Evolutionary conservation across 1,140 invertebrate genomes (phyloP).

Genomic region (Mizuhopecten yessoensis): DNA sequence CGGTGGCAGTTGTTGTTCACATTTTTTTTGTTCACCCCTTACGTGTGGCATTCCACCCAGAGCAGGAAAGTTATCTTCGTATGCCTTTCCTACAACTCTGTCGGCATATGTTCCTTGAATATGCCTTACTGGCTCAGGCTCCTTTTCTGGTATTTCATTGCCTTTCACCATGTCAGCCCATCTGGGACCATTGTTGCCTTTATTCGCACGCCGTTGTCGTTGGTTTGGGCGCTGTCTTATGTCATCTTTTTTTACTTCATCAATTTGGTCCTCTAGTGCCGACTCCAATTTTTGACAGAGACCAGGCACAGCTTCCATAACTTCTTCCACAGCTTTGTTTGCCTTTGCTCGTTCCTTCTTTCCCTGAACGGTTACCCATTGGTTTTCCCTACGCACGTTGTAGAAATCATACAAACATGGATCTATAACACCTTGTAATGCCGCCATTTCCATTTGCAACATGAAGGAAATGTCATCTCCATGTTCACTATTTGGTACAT

Average conservation of each 20-base stretch:
- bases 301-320: not conserved
- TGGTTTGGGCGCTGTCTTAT: not conserved
- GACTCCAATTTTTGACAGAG: not conserved
- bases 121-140: not conserved
- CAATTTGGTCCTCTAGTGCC: not conserved
- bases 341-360: slow-evolving; percentile 13
- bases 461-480: not conserved
- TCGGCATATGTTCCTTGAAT: not conserved
- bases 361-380: slow-evolving; percentile 51
- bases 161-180: slow-evolving; percentile 62
- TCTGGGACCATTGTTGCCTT: not conserved
- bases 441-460: not conserved
- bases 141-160: not conserved
- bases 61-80: not conserved
- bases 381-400: not conserved
- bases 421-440: not conserved
- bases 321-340: not conserved
- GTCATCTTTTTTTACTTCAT: slow-evolving; percentile 38
- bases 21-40: not conserved
- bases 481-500: not conserved
- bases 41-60: slow-evolving; percentile 44
- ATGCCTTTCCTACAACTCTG: not conserved
- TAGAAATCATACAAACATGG: not conserved
- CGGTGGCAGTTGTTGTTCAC: not conserved
- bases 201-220: not conserved